Conservation (phyloP, 2,113 vertebrate species). For the Strix uralensis region DNA sequence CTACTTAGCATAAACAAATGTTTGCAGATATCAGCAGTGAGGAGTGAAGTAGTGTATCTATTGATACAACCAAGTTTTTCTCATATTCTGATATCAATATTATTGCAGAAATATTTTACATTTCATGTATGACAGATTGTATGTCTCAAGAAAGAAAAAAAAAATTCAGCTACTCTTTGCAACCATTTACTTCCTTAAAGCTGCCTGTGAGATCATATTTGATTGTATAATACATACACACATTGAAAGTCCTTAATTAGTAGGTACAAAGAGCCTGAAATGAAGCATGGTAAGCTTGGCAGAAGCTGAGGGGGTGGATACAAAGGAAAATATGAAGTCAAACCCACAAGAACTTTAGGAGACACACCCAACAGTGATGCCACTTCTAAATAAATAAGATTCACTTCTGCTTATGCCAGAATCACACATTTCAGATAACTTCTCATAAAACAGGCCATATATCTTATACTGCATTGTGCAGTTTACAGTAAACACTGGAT, state of each 20-base stretch:
- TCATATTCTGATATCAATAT: neutral
- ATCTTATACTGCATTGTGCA: neutral
- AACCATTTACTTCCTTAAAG: neutral
- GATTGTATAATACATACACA: neutral
- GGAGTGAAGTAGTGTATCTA: neutral
- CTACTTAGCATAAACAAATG: neutral
- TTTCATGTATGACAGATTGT: neutral
- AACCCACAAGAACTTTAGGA: slow-evolving; percentile 73
- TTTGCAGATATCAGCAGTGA: neutral
- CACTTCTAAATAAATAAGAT: slow-evolving; percentile 67
- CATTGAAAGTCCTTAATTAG: slow-evolving; percentile 64
- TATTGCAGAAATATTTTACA: neutral
- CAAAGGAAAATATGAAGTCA: slow-evolving; percentile 70
- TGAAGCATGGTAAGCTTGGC: slow-evolving; percentile 63
- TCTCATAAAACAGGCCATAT: neutral
- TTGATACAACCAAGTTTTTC: neutral
- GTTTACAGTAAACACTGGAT: neutral
- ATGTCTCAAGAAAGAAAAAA: neutral
- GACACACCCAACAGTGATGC: slow-evolving; percentile 70
- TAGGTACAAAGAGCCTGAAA: slow-evolving; percentile 57
- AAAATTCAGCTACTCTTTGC: neutral
- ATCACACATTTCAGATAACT: slow-evolving; percentile 36
- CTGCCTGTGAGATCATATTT: neutral
- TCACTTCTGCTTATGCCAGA: slow-evolving; percentile 26
- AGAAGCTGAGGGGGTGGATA: slow-evolving; percentile 43